phyloP scores from a whole-genome alignment of 1,140 invertebrate genomes.

The Drosophila willistoni region DNA sequence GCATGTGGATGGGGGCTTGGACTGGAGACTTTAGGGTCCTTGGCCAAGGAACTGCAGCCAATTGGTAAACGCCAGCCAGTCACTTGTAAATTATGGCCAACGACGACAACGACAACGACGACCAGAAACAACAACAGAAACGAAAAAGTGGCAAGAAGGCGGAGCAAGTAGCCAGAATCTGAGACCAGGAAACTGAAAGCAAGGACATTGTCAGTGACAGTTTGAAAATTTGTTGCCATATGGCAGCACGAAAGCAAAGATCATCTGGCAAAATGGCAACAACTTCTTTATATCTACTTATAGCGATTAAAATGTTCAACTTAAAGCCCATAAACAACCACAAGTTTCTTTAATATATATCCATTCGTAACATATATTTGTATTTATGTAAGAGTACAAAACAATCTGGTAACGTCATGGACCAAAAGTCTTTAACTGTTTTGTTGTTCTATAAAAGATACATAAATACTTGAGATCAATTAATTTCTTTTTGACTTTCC shows the following conservation, averaged over 20 bases:
- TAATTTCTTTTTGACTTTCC: too few relatives aligned
- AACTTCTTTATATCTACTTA: slow-evolving; percentile 13
- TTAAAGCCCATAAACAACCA: background rate
- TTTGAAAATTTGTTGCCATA: slow-evolving; percentile 12
- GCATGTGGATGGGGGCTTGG: background rate
- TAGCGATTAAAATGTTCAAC: slow-evolving; percentile 6
- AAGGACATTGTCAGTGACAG: slow-evolving; percentile 4
- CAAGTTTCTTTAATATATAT: too few relatives aligned
- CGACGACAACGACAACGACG: slow-evolving; percentile 37
- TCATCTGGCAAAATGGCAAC: slow-evolving; percentile 9
- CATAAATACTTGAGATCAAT: too few relatives aligned
- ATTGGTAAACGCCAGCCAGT: slow-evolving; percentile 58
- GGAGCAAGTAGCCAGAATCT: background rate
- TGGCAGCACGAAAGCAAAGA: slow-evolving; percentile 6
- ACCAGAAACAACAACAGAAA: background rate
- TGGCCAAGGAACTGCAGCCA: slow-evolving; percentile 40
- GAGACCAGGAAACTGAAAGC: background rate
- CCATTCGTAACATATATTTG: too few relatives aligned
- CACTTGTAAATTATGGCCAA: slow-evolving; percentile 68
- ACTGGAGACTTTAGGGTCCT: background rate
- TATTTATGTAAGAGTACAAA: background rate
- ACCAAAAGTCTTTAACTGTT: background rate
- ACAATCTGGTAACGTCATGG: background rate
- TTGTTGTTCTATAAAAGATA: too few relatives aligned
- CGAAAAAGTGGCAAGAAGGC: slow-evolving; percentile 3